Evolutionary conservation across 2,113 vertebrate species (phyloP), one percentile per base, ranked within the genome.

Genomic region (Benitochromis conjunctus): DNA sequence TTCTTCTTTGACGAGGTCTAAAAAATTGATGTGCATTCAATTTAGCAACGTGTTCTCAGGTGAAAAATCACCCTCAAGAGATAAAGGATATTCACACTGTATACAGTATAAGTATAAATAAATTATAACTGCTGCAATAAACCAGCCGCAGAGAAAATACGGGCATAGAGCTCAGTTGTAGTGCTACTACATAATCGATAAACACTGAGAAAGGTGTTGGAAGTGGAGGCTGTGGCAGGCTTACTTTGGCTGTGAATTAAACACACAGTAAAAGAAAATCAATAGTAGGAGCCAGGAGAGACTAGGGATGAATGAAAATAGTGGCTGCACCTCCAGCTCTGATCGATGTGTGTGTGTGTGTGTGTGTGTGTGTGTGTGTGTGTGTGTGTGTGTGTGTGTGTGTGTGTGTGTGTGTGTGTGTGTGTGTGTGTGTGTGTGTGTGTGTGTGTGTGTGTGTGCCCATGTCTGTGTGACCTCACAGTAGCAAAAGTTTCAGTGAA

Each of bases 231-330:
- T 66, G 84, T 57, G 85, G 76, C 86, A 79, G 91, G 80, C 80
- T 16, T 19, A 82, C 71, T 90, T 85, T 85, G 85, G 83, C 90
- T 90, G 86, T 71, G 91, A 92, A 94, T 92, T 93, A 92, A 93
- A 90, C 80, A 85, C 84, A 85, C 76, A 69, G 80, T 91, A 85
- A 92, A 92, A 79, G 81, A 80, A 60, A 93, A 92, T 94, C 91
- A 24, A 94, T 93, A 85, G 53, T 56, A 64, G 81, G 86, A 90
- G 91, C 92, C 85, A 87, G 78, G 81, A 83, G 87, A 92, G 86
- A 74, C 82, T 81, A 36, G 62, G 87, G 85, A 91, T 94, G 90
- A 94, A 94, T 91, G 92, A 90, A 86, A 92, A 91, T 86, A 87
- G 80, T 26, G 16, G 51, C 89, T 84, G 66, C 54, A 78, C 82